Conservation (phyloP, 1,140 invertebrate genomes). For the Drosophila tropicalis region DNA sequence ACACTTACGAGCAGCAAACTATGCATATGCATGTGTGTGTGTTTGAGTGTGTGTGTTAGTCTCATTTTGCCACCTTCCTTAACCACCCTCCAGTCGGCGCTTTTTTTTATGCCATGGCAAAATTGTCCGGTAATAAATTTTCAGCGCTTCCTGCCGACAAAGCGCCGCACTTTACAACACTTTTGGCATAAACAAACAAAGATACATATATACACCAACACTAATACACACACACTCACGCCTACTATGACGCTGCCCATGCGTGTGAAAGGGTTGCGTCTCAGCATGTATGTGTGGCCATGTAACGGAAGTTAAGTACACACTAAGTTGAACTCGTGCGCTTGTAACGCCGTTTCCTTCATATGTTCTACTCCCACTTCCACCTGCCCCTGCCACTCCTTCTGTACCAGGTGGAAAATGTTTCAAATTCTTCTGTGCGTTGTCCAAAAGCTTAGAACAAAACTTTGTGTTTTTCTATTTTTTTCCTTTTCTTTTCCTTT, state of each 20-base stretch:
- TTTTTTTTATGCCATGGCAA: constrained; percentile 70
- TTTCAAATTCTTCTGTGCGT: constrained; percentile 57
- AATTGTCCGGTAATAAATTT: constrained; percentile 82
- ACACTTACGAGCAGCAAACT: constrained; percentile 73
- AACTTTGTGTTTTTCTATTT: constrained; percentile 42
- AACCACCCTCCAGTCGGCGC: constrained; percentile 14
- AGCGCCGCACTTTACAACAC: constrained; percentile 80
- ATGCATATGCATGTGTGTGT: constrained; percentile 74
- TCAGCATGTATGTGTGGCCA: constrained; percentile 44
- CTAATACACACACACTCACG: constrained; percentile 9
- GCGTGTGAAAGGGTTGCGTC: constrained; percentile 66
- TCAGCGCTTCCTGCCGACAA: constrained; percentile 80
- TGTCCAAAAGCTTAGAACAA: constrained; percentile 80
- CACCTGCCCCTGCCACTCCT: neutral
- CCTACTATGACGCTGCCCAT: constrained; percentile 45
- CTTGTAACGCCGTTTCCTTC: constrained; percentile 76
- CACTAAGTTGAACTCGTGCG: constrained; percentile 81
- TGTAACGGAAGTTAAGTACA: constrained; percentile 82
- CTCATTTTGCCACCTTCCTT: constrained; percentile 36
- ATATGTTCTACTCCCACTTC: constrained; percentile 53
- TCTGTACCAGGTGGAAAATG: constrained; percentile 73
- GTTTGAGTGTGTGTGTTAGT: constrained; percentile 32
- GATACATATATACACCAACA: constrained; percentile 22
- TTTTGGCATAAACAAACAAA: constrained; percentile 81
- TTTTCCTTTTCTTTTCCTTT: neutral